Base-by-base conservation (phyloP, 2,113 vertebrate genomes). In the Saccopteryx leptura region DNA sequence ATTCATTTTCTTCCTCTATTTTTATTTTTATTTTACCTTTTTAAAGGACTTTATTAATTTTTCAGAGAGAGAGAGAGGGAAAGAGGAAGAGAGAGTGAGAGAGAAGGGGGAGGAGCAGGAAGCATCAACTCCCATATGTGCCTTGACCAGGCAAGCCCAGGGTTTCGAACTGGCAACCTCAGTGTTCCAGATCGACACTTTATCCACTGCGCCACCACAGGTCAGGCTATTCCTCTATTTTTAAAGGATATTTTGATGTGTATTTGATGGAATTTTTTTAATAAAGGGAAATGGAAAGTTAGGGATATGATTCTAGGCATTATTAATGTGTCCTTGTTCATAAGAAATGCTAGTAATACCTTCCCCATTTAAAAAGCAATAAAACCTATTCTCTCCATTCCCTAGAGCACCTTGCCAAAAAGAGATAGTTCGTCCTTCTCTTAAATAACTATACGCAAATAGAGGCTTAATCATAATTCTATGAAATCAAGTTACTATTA, bases 401-500 rank as follows among this genome's bases (percentile, higher is more conserved):
- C 23, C 15, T 78, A 56, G 12, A 71, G 14, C 8, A 86, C 15
- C 60, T 79, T 84, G 56, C 4, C 46, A 63, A 83, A 89, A 76
- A 81, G 19, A 84, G 5, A 58, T 26, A 23, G 11, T 60, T 69
- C 39, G 18, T 78, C 24, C 80, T 85, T 63, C 31, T 93, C 48
- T 86, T 89, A 96, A 74, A 69, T 81, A 96, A 95, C 76, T 10
- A 91, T 84, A 91, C 94, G 1, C 48, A 48, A 63, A 54, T 88
- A 91, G 13, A n/a, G 12, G 4, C 9, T 94, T 82, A 28, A 2
- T n/a, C 60, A 74, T 65, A 97, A 94, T 87, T 97, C 33, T 60
- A 75, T 93, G 97, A 88, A 28, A 95, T 87, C 23, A 54, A 86
- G 71, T 81, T 71, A 95, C 56, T 82, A 69, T 69, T 97, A 96